These are phyloP conservation scores for Pseudomyrmex cubaensis DNA, from an alignment of 1,140 invertebrate genomes.

Conservation along the genomic window DNA sequence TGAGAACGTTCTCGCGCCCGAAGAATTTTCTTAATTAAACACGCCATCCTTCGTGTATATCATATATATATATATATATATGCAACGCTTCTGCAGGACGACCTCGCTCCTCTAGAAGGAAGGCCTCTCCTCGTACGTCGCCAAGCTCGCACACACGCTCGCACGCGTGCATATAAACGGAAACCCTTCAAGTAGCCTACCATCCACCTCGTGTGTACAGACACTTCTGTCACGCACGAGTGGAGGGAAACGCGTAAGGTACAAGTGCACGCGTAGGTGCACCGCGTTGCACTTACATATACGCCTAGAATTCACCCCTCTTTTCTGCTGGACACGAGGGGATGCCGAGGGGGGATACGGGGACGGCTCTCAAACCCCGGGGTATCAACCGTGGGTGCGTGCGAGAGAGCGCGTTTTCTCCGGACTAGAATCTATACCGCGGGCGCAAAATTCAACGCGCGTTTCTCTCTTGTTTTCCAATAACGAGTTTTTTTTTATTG, in stretches of 20 bases:
- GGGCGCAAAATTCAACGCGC: constrained; percentile 54
- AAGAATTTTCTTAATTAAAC: constrained; percentile 32
- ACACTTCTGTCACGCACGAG: constrained; percentile 68
- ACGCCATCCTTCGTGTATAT: constrained; percentile 8
- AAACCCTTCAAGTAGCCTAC: constrained; percentile 81
- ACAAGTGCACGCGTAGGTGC: constrained; percentile 72
- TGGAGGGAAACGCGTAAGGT: constrained; percentile 73
- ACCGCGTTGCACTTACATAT: constrained; percentile 71
- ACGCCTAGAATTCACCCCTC: constrained; percentile 79
- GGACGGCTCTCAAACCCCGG: constrained; percentile 71
- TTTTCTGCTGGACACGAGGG: constrained; percentile 52
- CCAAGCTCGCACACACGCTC: constrained; percentile 33
- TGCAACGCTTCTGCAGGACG: constrained; percentile 29
- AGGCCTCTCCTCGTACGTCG: constrained; percentile 11
- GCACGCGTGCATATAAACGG: constrained; percentile 73
- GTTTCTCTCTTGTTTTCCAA: constrained; percentile 9
- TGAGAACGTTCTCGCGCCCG: background rate
- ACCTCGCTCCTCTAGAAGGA: constrained; percentile 37
- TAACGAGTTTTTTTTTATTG: background rate
- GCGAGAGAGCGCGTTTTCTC: constrained; percentile 79
- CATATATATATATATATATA: background rate
- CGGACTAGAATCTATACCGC: constrained; percentile 77
- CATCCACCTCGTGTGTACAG: constrained; percentile 72
- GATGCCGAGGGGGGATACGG: constrained; percentile 66
- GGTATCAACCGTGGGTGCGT: constrained; percentile 81